Conservation (phyloP, 1,140 invertebrate genomes). For the Heliconius hewitsoni region DNA sequence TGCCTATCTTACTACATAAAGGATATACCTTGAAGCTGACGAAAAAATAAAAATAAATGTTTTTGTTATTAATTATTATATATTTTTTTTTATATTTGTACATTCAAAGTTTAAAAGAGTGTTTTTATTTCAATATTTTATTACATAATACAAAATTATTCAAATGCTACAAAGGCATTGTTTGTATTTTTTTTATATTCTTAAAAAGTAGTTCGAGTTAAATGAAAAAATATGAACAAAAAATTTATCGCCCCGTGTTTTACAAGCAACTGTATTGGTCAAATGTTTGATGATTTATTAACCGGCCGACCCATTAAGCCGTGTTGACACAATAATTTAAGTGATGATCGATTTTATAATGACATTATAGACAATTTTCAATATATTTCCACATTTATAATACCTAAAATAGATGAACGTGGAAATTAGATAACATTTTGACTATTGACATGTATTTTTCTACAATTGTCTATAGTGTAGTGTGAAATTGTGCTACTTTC, state of each 20-base stretch:
- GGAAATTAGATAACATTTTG: neutral
- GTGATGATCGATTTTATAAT: neutral
- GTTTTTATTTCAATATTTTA: too few relatives aligned
- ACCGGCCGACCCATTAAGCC: conserved; percentile 1
- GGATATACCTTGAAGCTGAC: too few relatives aligned
- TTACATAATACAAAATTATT: too few relatives aligned
- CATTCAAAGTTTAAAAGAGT: too few relatives aligned
- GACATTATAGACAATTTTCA: neutral
- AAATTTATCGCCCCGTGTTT: neutral
- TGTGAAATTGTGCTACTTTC: too few relatives aligned
- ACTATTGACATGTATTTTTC: neutral
- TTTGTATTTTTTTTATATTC: too few relatives aligned
- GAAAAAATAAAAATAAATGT: too few relatives aligned
- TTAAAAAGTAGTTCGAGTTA: neutral
- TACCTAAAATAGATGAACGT: neutral
- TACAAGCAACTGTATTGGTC: neutral
- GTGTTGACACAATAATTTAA: neutral
- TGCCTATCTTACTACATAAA: too few relatives aligned
- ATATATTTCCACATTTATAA: neutral
- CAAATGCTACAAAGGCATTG: too few relatives aligned
- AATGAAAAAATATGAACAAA: neutral
- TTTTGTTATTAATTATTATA: too few relatives aligned
- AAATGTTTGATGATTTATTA: conserved; percentile 13
- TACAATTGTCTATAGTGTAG: too few relatives aligned
- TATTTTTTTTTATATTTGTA: too few relatives aligned